These are phyloP conservation scores for Cryptotermes secundus DNA, from an alignment of 1,140 invertebrate genomes.

Conservation along the genomic window DNA sequence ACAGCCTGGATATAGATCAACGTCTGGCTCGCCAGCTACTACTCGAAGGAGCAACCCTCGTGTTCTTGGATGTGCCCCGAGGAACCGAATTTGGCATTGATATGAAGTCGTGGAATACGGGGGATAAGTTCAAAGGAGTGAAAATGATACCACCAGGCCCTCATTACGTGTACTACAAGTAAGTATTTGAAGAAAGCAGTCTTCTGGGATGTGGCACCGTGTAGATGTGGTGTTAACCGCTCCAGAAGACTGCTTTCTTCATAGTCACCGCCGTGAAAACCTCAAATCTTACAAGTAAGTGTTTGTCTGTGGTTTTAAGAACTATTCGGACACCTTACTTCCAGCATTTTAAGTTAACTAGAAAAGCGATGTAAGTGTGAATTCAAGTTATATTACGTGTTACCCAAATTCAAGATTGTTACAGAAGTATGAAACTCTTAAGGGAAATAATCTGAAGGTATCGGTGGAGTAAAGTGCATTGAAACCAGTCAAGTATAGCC, in stretches of 20 bases:
- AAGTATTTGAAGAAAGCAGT: too few relatives aligned
- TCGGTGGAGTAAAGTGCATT: too few relatives aligned
- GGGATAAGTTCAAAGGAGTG: conserved; percentile 88
- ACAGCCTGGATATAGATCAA: conserved; percentile 66
- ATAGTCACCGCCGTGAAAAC: too few relatives aligned
- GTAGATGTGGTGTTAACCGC: too few relatives aligned
- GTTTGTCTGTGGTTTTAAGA: too few relatives aligned
- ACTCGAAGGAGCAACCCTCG: conserved; percentile 76
- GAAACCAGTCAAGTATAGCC: too few relatives aligned
- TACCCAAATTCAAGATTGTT: background rate
- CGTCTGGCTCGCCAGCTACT: conserved; percentile 75
- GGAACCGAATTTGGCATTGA: conserved; percentile 97
- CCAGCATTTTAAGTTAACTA: background rate
- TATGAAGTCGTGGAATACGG: conserved; percentile 90
- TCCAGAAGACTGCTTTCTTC: too few relatives aligned
- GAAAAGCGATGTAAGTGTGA: background rate
- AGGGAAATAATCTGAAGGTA: too few relatives aligned
- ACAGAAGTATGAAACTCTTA: background rate
- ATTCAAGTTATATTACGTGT: background rate
- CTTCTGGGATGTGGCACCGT: too few relatives aligned
- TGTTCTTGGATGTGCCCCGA: conserved; percentile 79
- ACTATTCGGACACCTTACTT: too few relatives aligned
- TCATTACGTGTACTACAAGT: conserved; percentile 93
- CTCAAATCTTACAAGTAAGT: too few relatives aligned
- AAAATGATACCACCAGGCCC: conserved; percentile 99